Base-by-base conservation (phyloP, 2,113 vertebrate species). In the Mustelus asterias region DNA sequence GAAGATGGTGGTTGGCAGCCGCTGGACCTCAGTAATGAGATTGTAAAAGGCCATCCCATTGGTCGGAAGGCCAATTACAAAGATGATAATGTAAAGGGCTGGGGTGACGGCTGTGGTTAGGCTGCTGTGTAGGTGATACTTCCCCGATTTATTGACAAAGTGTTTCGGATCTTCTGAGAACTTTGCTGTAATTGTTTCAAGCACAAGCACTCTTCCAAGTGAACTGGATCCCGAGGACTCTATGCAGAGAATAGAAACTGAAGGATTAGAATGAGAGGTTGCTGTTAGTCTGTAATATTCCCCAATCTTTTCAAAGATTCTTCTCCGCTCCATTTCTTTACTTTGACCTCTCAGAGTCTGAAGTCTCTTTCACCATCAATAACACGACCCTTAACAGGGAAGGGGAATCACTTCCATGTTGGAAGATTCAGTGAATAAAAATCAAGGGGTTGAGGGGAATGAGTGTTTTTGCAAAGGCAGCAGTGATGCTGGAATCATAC, bases 41-140 rank as follows among this genome's bases (percentile, higher is more conserved):
- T 99, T 97, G 98, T 98, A 98, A 0, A 99, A 97, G 0, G 98
- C 98, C 97, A 99, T 95, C 0, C 96, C 97, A 0, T 99, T 99
- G 69, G 98, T 96, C 0, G 99, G 99, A 83, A 99, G 97, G 13
- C 98, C 98, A 70, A 99, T 94, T 0, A 96, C 2, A 96, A 99
- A 96, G 18, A 97, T 96, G 0, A 98, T 16, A 20, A 97, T 96
- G 96, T 99, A 99, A n/a, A 99, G 96, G 0, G 97, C 24, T 0
- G 99, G 98, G 14, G 8, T 63, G 33, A 92, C 14, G 4, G 33
- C 18, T 65, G 58, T 92, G 33, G 89, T 92, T 18, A 92, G 7
- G 60, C 29, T 18, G 14, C 58, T 92, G 89, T 33, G 37, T 16
- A 92, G 60, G 58, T 37, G 60, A 63, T 63, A 6, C 7, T n/a